Percentiles rank a stretch among this genome's conserved stretches.
Evolutionary conservation across 2,113 vertebrate species (phyloP).

Genomic region (Opisthocomus hoazin): DNA sequence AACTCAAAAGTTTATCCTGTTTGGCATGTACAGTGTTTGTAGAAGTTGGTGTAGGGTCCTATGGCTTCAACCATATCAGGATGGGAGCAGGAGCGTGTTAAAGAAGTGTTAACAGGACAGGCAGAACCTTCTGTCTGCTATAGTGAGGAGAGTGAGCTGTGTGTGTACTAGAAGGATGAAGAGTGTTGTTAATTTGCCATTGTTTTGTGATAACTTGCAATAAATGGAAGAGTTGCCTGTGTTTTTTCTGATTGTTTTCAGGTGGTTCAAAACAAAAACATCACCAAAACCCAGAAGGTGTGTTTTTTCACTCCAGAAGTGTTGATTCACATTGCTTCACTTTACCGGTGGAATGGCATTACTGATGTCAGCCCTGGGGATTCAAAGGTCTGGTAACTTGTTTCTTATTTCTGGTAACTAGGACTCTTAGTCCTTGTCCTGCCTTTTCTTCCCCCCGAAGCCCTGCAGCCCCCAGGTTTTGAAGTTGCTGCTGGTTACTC

Average conservation of each 20-base stretch:
- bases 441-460: not conserved
- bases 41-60: not conserved
- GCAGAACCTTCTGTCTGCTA: not conserved
- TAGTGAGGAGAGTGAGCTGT: not conserved
- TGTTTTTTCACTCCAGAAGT: conserved; percentile 85
- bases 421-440: not conserved
- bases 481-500: not conserved
- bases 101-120: not conserved
- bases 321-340: conserved; percentile 80
- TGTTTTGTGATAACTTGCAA: not conserved
- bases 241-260: conserved; percentile 25
- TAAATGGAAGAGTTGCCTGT: not conserved
- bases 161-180: not conserved
- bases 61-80: not conserved
- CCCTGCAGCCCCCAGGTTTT: not conserved
- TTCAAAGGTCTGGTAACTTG: conserved; percentile 55
- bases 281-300: conserved; percentile 94
- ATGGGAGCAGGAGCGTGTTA: not conserved
- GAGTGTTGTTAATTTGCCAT: not conserved
- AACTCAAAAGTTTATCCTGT: not conserved
- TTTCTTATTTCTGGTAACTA: no score
- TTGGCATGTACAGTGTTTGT: not conserved
- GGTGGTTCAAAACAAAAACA: conserved; percentile 85
- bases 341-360: conserved; percentile 92
- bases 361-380: conserved; percentile 75